Conservation (phyloP, 1,140 invertebrate species). For the Phymastichus coffea region DNA sequence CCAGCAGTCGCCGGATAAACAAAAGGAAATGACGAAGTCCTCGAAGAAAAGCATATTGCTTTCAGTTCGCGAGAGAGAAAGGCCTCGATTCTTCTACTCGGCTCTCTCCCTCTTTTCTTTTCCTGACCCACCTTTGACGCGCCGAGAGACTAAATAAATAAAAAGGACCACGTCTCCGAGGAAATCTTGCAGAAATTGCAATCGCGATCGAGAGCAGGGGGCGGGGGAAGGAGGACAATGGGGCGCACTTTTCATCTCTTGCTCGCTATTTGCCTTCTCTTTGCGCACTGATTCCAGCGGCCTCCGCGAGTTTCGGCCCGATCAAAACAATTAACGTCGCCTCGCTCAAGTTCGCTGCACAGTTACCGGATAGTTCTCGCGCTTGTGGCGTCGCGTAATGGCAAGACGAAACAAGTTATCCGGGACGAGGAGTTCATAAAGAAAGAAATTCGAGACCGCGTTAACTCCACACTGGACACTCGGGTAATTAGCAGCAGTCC, state of each 20-base stretch:
- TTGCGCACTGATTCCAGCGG: too few species aligned
- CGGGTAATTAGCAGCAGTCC: too few species aligned
- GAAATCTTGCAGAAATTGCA: slow-evolving; percentile 26
- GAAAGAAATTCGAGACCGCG: too few species aligned
- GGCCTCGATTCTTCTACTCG: too few species aligned
- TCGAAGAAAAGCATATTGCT: not conserved
- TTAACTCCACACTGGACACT: too few species aligned
- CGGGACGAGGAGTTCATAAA: too few species aligned
- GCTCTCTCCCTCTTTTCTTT: not conserved
- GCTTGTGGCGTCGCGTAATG: too few species aligned
- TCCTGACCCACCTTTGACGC: not conserved
- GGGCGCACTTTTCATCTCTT: too few species aligned
- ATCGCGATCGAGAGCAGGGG: not conserved
- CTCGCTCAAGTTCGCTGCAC: too few species aligned
- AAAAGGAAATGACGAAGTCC: not conserved
- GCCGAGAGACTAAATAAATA: not conserved
- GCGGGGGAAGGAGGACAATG: not conserved
- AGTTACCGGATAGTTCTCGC: not conserved
- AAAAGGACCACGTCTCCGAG: not conserved
- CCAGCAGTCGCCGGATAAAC: not conserved
- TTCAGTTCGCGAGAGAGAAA: not conserved
- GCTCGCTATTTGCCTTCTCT: too few species aligned
- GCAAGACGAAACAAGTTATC: too few species aligned
- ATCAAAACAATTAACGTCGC: too few species aligned
- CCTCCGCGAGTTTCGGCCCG: not conserved